Evolutionary conservation across 1,140 invertebrate species (phyloP), one percentile per base, ranked within the genome.

Genomic region (Chelonus insularis): DNA sequence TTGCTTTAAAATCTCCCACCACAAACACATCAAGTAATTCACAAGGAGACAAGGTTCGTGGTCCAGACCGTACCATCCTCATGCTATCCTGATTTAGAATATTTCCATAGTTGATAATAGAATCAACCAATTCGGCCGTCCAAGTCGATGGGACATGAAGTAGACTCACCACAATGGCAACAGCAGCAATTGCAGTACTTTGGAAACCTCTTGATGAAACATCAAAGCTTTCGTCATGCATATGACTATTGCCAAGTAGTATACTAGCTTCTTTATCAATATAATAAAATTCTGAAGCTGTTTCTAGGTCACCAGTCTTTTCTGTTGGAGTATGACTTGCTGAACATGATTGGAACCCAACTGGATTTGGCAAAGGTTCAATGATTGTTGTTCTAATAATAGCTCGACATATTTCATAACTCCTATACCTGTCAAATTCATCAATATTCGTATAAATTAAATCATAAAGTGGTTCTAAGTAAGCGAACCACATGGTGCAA

Each of bases 401-500:
- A 0, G 72, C 65, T 4, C 71, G 68, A 16, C 37, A 67, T n/a
- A 80, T 78, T 12, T 67, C 57, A 25, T 70, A 79, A 2, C 21
- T 20, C 0, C 64, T 64, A 54, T 71, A 71, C 55, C 71, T 76
- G n/a, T 78, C 76, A 1, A 51, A 43, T 4, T 68, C 64, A 18
- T 71, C 71, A 21, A 79, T 67, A 36, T 72, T 77, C 0, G 51
- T 47, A 7, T 63, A 64, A 9, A 79, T 57, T 0, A 68, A 34
- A 18, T 76, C 68, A 41, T 72, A 69, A 0, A 79, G 47, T 0
- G 75, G 72, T 23, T 76, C 64, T 3, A 75, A 50, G 21, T 76
- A 78, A 4, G 72, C 75, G 41, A 77, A 79, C 77, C 77, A 79
- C 66, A 73, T 72, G 1, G 71, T 52, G 59, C 75, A 78, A 3